Base-by-base conservation (phyloP, 2,113 vertebrate species). In the Pungitius pungitius region DNA sequence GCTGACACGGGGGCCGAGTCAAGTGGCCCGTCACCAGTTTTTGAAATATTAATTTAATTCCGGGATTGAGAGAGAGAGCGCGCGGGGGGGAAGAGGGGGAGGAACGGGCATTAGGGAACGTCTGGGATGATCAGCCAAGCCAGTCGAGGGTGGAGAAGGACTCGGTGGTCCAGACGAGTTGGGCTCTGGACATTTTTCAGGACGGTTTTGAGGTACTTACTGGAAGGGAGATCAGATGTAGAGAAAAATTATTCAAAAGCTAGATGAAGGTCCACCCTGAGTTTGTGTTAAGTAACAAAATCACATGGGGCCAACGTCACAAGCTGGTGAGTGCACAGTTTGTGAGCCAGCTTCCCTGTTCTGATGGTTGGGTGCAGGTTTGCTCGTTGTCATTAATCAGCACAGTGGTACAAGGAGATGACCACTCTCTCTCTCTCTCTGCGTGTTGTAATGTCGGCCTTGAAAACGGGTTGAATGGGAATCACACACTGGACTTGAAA, bases 21-120 rank as follows among this genome's bases (percentile, higher is more conserved):
- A 86, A 94, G 67, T 79, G 15, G 91, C 90, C 90, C 82, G 81
- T 94, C 93, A 93, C 93, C 93, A 92, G 88, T 94, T 96, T 91
- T 91, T 94, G 90, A 95, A 95, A 95, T 95, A 95, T 95, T 94
- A 92, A 95, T 95, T 94, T 94, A 87, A 88, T 88, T 85, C 84
- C 78, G 78, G n/a, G 83, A 89, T 73, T 83, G 84, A 87, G n/a
- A n/a, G n/a, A n/a, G 89, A 85, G 63, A n/a, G 24, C 26, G 20
- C 18, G 73, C 49, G 40, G 40, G 1, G 35, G 42, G n/a, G n/a
- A n/a, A n/a, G n/a, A n/a, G n/a, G n/a, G n/a, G n/a, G n/a, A n/a
- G 30, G 30, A 79, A 61, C 63, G 49, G 57, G 22, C 24, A 35
- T 69, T 17, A 51, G 49, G 8, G 54, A 45, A 54, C 51, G 42